Evolutionary conservation across 1,140 invertebrate species (phyloP).

Genomic region (Pachypsylla venusta): DNA sequence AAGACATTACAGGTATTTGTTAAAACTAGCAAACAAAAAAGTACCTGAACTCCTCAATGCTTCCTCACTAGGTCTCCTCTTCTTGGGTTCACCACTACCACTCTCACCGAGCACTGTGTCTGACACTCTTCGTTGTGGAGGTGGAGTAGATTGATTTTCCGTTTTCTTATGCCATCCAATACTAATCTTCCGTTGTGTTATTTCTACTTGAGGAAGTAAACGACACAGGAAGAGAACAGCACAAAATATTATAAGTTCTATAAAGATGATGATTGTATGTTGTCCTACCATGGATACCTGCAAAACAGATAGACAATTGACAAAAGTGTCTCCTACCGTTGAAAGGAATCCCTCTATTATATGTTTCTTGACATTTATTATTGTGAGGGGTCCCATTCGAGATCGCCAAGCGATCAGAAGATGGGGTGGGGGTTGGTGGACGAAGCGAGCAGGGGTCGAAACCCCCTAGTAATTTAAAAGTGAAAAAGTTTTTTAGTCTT

Average conservation of each 20-base stretch:
- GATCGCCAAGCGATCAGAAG: too few relatives aligned
- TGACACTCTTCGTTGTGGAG: conserved; percentile 15
- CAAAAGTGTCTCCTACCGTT: too few relatives aligned
- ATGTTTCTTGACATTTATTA: too few relatives aligned
- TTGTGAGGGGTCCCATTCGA: too few relatives aligned
- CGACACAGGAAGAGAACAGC: conserved; percentile 35
- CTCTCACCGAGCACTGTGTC: background rate
- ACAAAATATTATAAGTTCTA: conserved; percentile 37
- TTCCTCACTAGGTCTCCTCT: conserved; percentile 58
- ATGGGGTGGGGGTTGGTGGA: too few relatives aligned
- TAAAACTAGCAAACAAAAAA: conserved; percentile 21
- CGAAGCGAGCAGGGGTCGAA: too few relatives aligned
- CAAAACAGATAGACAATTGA: too few relatives aligned
- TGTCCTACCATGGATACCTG: conserved; percentile 30
- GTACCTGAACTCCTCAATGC: conserved; percentile 48
- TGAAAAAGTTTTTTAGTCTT: too few relatives aligned
- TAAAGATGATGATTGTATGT: conserved; percentile 35
- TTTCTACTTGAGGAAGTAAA: conserved; percentile 24
- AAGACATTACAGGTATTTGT: too few relatives aligned
- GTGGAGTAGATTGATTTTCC: background rate
- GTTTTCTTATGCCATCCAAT: conserved; percentile 16
- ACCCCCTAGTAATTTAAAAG: too few relatives aligned
- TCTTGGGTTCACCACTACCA: conserved; percentile 31
- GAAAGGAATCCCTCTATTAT: too few relatives aligned
- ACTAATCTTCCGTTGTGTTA: conserved; percentile 16